Evolutionary conservation across 2,797 vertebrate genomes (phyloP), one percentile per base, ranked within the genome.

Genomic region (Bradypodion pumilum): DNA sequence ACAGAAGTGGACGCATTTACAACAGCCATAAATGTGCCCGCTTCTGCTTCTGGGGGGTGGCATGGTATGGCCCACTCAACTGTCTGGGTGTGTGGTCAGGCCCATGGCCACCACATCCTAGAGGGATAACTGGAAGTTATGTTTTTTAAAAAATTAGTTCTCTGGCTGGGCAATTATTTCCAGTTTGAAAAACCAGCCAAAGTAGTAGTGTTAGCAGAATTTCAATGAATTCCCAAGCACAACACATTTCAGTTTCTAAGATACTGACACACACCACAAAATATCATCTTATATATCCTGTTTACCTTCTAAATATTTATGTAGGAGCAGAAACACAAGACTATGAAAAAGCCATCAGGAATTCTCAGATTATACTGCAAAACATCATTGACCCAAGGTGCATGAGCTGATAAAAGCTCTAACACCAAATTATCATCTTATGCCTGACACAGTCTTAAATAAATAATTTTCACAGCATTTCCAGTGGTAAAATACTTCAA

Each of bases 101-200:
- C n/a, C n/a, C n/a, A n/a, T n/a, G n/a, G n/a, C n/a, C n/a, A n/a
- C n/a, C n/a, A n/a, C n/a, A n/a, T n/a, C n/a, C n/a, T n/a, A n/a
- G n/a, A n/a, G n/a, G n/a, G n/a, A n/a, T n/a, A n/a, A 29, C 69
- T 16, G 1, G 73, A 4, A 74, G 62, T 60, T 56, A 72, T 29
- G 1, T 74, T 78, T 74, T 40, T 68, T 63, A 84, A 69, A 40
- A 56, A 75, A n/a, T 46, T 29, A 63, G 62, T 85, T 80, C 66
- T 16, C 63, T 70, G 85, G 85, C 15, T 83, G 62, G 37, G 75
- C 37, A 1, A 40, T 13, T n/a, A n/a, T n/a, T n/a, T n/a, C 70
- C 5, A 32, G 35, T 0, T 63, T 5, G 15, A 59, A 85, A 60
- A 86, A 60, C 46, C 29, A 88, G 52, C 0, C 46, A 9, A 72